Evolutionary conservation across 1,140 invertebrate genomes (phyloP), one percentile per base, ranked within the genome.

Genomic region (Trichonephila clavipes): DNA sequence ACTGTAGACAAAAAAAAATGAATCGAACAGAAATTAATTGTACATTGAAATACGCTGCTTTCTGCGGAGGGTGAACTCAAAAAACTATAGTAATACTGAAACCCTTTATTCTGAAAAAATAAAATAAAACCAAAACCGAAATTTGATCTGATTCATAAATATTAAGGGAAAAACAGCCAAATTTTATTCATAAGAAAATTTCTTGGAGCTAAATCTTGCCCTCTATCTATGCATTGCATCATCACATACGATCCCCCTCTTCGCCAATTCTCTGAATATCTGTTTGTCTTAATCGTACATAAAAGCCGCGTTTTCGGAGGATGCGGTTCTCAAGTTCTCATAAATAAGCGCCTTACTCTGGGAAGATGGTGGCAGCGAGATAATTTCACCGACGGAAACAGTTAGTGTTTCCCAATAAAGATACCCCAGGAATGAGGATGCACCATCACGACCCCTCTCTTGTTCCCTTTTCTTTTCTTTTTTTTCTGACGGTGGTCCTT

Each of bases 201-300:
- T 0, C 10, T 12, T 7, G 7, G 5, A 51, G 51, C 10, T 51
- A 12, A 51, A 51, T 51, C n/a, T 21, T 69, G 66, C n/a, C n/a
- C 66, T 24, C 6, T 24, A 69, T 69, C n/a, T 69, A n/a, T 24
- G 8, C 51, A 24, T 8, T 69, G 24, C n/a, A 24, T 21, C 0
- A 16, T 62, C n/a, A 64, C 7, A 28, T 34, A 24, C 28, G 59
- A 24, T 62, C 85, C 85, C 85, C 24, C 0, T 18, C n/a, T n/a
- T 44, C 51, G 5, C n/a, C 51, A 59, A 87, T 87, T 87, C 85
- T 34, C 6, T 24, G 85, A 87, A 87, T 87, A 61, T 87, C 59
- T 61, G 58, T 87, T 64, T 61, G 28, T 87, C 85, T 87, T 61
- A 77, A 77, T 77, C 72, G 72, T 28, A 77, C 72, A 40, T 77